Conservation (phyloP, 2,113 vertebrate genomes). For the Cepphus grylle region DNA sequence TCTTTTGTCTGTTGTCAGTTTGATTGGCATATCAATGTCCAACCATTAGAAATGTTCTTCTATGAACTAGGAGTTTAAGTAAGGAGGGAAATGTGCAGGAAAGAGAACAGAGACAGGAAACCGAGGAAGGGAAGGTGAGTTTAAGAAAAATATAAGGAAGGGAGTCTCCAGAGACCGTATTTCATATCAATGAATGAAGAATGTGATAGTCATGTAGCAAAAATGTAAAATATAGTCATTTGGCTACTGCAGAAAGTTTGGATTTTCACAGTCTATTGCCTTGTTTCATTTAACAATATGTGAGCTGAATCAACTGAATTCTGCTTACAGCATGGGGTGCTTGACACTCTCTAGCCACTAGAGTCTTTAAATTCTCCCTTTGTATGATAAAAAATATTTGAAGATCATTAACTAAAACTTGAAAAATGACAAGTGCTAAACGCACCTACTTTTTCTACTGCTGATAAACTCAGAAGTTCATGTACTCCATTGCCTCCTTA, state of each 20-base stretch:
- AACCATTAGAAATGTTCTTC: neutral
- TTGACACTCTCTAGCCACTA: neutral
- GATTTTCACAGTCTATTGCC: neutral
- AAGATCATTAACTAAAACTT: neutral
- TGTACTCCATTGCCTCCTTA: neutral
- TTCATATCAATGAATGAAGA: neutral
- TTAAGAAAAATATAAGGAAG: neutral
- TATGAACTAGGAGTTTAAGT: neutral
- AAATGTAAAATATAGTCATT: neutral
- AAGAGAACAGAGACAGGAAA: neutral
- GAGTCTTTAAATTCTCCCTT: neutral
- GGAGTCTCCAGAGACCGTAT: neutral
- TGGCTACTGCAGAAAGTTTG: neutral
- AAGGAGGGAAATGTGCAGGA: neutral
- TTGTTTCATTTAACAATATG: neutral
- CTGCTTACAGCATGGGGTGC: neutral
- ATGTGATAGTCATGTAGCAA: neutral
- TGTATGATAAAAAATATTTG: neutral
- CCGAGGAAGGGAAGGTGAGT: neutral
- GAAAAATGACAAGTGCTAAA: neutral
- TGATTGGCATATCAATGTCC: neutral
- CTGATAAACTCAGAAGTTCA: neutral
- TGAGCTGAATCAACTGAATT: neutral
- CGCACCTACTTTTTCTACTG: neutral
- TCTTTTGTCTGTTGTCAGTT: neutral